These are phyloP conservation scores for Notamacropus eugenii DNA, from an alignment of 2,797 vertebrate genomes.

Conservation along the genomic window DNA sequence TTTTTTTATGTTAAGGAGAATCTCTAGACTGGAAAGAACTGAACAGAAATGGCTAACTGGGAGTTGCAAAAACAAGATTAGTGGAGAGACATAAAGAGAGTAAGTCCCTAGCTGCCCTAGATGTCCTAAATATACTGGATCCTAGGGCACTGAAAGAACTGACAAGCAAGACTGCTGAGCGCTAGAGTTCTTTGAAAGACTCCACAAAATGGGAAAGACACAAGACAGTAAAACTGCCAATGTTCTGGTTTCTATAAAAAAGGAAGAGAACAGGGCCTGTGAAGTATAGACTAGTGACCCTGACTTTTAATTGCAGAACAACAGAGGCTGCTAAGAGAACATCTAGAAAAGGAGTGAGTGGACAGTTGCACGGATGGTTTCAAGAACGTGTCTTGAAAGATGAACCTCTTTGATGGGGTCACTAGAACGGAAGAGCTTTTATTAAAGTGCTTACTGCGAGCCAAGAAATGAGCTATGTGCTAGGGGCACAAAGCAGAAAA, in stretches of 20 bases:
- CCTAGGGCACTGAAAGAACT: not conserved
- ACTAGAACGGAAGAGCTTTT: too few species aligned
- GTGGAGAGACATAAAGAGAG: not conserved
- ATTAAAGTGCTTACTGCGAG: too few species aligned
- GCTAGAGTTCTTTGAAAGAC: not conserved
- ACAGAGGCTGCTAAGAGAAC: too few species aligned
- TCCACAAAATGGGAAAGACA: not conserved
- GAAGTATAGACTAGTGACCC: not conserved
- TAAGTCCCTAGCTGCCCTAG: not conserved
- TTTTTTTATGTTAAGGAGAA: not conserved
- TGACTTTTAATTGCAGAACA: too few species aligned
- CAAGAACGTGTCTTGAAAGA: too few species aligned
- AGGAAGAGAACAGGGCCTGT: not conserved
- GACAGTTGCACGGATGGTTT: too few species aligned
- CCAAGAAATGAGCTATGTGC: too few species aligned
- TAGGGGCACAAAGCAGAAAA: too few species aligned
- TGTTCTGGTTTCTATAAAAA: not conserved
- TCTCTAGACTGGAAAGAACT: not conserved
- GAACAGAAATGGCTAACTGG: not conserved
- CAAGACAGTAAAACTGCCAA: not conserved
- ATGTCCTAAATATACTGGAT: not conserved
- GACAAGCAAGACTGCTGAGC: not conserved
- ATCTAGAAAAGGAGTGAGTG: too few species aligned
- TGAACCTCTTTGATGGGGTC: too few species aligned
- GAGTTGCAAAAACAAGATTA: not conserved